Conservation (phyloP, 1,140 invertebrate species). For the Musca domestica region DNA sequence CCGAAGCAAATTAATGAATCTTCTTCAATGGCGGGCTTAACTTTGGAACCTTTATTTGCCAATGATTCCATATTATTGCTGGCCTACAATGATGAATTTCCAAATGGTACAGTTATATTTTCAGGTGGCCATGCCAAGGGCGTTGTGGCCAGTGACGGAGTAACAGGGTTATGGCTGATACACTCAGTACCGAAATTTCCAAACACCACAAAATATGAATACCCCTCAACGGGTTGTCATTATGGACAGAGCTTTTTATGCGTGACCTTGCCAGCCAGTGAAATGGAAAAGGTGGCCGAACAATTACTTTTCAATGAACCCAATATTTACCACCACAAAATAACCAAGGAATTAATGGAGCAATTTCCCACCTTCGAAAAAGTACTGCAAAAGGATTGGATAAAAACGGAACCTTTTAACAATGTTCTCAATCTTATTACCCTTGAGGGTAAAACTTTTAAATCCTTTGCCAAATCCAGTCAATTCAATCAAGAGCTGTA, state of each 20-base stretch:
- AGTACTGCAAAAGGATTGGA: constrained; percentile 62
- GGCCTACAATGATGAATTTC: constrained; percentile 83
- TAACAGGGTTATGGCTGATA: constrained; percentile 81
- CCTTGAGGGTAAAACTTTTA: constrained; percentile 61
- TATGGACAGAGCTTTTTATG: constrained; percentile 89
- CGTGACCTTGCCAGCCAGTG: constrained; percentile 65
- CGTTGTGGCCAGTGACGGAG: constrained; percentile 68
- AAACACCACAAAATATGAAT: constrained; percentile 63
- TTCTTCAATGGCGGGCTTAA: constrained; percentile 72
- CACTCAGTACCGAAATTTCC: constrained; percentile 90
- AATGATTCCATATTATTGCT: constrained; percentile 59
- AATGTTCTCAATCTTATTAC: constrained; percentile 62
- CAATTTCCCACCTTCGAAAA: constrained; percentile 61
- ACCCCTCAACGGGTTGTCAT: constrained; percentile 67
- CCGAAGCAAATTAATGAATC: constrained; percentile 64
- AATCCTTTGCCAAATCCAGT: constrained; percentile 75
- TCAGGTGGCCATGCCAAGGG: constrained; percentile 83
- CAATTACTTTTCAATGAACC: constrained; percentile 78
- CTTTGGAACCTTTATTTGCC: constrained; percentile 66
- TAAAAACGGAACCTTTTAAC: constrained; percentile 63
- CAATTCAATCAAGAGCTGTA: constrained; percentile 84
- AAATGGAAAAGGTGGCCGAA: constrained; percentile 69
- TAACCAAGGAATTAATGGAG: constrained; percentile 57
- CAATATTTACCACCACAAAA: constrained; percentile 62
- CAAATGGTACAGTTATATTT: constrained; percentile 58